phyloP scores from a whole-genome alignment of 2,797 vertebrate genomes.

The Mastacembelus armatus region DNA sequence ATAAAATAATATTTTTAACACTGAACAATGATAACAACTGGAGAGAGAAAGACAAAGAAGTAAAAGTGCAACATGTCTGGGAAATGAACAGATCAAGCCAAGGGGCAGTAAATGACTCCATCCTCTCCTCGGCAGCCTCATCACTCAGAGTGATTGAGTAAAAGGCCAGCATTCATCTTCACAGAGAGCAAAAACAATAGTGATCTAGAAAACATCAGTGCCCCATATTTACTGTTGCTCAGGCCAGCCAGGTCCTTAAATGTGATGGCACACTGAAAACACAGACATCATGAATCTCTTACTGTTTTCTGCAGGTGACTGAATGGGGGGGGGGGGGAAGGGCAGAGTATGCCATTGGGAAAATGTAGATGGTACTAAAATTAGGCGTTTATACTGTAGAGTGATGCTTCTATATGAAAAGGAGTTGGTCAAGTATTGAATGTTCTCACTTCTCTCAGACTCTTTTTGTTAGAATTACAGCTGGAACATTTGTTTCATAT shows the following conservation, averaged over 20 bases:
- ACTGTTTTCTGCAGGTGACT: constrained; percentile 37
- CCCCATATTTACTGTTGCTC: constrained; percentile 35
- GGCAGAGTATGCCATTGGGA: constrained; percentile 30
- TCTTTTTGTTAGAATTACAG: no score
- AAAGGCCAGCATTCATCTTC: constrained; percentile 44
- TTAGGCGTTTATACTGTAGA: constrained; percentile 10
- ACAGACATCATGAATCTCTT: constrained; percentile 55
- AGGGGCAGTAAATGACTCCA: constrained; percentile 50
- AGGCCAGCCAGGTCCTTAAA: constrained; percentile 37
- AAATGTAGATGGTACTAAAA: constrained; percentile 50
- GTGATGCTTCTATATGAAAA: constrained; percentile 31
- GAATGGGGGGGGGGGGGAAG: constrained; percentile 36
- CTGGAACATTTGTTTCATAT: no score
- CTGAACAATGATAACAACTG: not conserved
- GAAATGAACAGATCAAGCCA: constrained; percentile 51
- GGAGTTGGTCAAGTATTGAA: constrained; percentile 23
- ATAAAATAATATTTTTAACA: not conserved
- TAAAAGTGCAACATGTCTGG: constrained; percentile 15
- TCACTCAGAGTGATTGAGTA: constrained; percentile 54
- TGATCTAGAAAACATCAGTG: constrained; percentile 39
- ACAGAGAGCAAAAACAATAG: constrained; percentile 50
- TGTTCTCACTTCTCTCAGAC: constrained; percentile 3
- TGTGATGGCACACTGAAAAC: constrained; percentile 33
- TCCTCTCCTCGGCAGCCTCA: constrained; percentile 35
- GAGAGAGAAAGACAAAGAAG: not conserved